These are phyloP conservation scores for Semnopithecus entellus DNA, from an alignment of 2,113 vertebrate species.

Conservation along the genomic window DNA sequence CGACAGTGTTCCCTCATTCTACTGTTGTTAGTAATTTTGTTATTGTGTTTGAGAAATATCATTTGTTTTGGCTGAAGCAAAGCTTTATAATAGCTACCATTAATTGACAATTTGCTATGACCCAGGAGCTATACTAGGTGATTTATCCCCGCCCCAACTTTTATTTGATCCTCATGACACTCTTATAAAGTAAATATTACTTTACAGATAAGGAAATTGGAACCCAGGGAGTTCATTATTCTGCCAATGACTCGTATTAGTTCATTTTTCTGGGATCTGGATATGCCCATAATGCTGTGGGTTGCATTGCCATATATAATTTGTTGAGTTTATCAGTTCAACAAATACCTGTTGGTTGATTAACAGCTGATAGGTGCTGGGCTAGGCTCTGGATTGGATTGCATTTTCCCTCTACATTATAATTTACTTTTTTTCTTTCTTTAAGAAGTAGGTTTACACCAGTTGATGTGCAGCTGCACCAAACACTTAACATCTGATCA, in stretches of 20 bases:
- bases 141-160: not conserved
- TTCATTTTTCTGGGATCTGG: not conserved
- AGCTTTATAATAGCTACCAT: not conserved
- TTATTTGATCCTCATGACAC: not conserved
- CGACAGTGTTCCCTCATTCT: not conserved
- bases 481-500: not conserved
- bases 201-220: not conserved
- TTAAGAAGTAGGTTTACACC: not conserved
- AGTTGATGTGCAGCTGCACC: not conserved
- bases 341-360: not conserved
- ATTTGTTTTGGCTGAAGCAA: not conserved
- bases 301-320: not conserved
- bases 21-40: not conserved
- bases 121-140: not conserved
- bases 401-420: not conserved
- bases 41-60: not conserved
- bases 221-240: not conserved
- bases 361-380: not conserved
- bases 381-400: not conserved
- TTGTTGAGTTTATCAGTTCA: not conserved
- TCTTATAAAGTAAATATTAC: not conserved
- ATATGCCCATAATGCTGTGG: not conserved
- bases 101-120: not conserved
- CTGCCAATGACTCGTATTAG: not conserved
- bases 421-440: not conserved